phyloP scores from a whole-genome alignment of 2,888 invertebrate species.

The Deilephila elpenor region DNA sequence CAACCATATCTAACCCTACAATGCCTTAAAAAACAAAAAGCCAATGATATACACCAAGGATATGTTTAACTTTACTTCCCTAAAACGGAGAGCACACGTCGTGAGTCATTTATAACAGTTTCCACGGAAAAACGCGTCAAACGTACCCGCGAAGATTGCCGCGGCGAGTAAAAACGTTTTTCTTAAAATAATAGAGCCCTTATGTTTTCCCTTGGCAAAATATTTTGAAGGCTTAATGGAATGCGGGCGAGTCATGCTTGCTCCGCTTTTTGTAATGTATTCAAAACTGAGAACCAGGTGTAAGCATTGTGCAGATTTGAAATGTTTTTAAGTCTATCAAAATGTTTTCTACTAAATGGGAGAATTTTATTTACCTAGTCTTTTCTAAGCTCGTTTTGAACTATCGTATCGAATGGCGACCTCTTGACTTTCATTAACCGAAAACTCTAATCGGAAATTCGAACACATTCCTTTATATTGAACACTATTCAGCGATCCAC shows the following conservation, averaged over 20 bases:
- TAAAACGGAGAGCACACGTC: conserved; percentile 5
- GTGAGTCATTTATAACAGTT: not conserved
- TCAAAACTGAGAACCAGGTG: not conserved
- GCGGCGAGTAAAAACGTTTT: conserved; percentile 9
- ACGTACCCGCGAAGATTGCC: not conserved
- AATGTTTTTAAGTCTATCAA: too few relatives aligned
- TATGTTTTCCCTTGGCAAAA: conserved; percentile 16
- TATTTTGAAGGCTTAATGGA: conserved; percentile 22
- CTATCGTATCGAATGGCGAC: too few relatives aligned
- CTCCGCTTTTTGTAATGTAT: not conserved
- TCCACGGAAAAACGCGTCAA: not conserved
- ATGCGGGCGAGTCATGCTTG: conserved; percentile 1
- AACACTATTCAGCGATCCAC: too few relatives aligned
- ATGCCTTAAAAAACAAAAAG: too few relatives aligned
- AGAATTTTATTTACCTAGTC: too few relatives aligned
- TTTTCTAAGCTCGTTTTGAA: too few relatives aligned
- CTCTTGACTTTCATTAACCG: too few relatives aligned
- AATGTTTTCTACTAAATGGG: too few relatives aligned
- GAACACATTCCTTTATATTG: too few relatives aligned
- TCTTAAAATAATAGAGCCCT: conserved; percentile 20
- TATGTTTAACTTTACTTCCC: not conserved
- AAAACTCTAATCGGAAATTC: too few relatives aligned
- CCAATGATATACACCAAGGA: not conserved
- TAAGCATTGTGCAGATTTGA: not conserved
- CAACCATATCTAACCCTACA: too few relatives aligned